Evolutionary conservation across 2,113 vertebrate species (phyloP).

Genomic region (Bos indicus): DNA sequence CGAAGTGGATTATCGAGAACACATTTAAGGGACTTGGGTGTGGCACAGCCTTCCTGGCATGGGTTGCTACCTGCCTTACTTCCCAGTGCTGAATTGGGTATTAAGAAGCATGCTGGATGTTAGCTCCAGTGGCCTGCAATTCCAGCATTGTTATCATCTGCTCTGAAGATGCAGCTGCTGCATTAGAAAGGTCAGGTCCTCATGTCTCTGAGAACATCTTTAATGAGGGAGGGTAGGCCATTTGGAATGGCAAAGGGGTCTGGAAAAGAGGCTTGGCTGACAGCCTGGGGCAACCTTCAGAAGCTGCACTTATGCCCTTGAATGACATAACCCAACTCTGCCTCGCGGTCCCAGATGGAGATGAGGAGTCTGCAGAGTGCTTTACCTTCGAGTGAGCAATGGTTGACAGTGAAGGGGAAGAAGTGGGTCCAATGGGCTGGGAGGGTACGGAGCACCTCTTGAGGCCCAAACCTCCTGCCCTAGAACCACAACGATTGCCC

Average conservation of each 20-base stretch:
- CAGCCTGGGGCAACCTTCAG: neutral
- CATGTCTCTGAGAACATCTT: neutral
- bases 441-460: neutral
- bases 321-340: neutral
- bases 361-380: neutral
- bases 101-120: neutral
- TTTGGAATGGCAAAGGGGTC: neutral
- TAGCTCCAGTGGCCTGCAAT: neutral
- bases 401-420: neutral
- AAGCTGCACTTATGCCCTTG: neutral
- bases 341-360: neutral
- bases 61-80: neutral
- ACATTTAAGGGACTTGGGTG: neutral
- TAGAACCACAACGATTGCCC: neutral
- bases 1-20: neutral
- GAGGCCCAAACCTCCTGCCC: neutral
- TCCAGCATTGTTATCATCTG: neutral
- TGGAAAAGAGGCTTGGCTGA: slow-evolving; percentile 18
- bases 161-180: neutral
- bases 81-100: fast-evolving
- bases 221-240: neutral
- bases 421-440: neutral
- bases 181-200: neutral
- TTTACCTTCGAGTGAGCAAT: neutral
- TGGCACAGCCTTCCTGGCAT: neutral